Conservation (phyloP, 2,888 invertebrate genomes). For the Cephus rjabovi region DNA sequence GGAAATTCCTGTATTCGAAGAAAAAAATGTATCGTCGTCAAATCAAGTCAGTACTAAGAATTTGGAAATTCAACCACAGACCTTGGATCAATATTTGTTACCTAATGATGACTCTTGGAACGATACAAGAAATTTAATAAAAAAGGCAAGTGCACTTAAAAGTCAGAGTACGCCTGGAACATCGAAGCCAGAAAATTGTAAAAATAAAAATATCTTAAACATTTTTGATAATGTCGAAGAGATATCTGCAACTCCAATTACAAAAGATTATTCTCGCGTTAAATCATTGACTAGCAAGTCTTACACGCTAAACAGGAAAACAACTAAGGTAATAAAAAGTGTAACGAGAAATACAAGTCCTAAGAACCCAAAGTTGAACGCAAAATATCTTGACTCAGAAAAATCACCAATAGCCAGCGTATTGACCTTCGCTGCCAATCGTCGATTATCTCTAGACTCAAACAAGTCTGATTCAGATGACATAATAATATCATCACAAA, state of each 20-base stretch:
- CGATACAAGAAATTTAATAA: constrained; percentile 27
- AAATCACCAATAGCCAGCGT: constrained; percentile 42
- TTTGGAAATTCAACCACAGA: constrained; percentile 4
- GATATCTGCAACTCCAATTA: constrained; percentile 11
- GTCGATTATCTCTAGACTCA: constrained; percentile 43
- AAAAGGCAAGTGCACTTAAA: constrained; percentile 22
- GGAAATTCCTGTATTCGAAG: constrained; percentile 42
- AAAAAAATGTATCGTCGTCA: constrained; percentile 20
- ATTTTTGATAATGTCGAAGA: constrained; percentile 8
- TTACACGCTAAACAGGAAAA: constrained; percentile 9
- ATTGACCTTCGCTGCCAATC: constrained; percentile 29
- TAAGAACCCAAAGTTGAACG: constrained; percentile 29
- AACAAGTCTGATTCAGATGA: constrained; percentile 58
- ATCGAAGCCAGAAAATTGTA: neutral
- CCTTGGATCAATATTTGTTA: neutral
- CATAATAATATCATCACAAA: constrained; percentile 46
- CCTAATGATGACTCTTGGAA: constrained; percentile 49
- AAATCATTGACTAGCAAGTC: constrained; percentile 27
- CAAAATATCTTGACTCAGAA: constrained; percentile 20
- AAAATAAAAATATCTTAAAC: neutral
- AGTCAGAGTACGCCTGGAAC: constrained; percentile 13
- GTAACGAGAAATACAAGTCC: constrained; percentile 13
- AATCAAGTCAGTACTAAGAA: constrained; percentile 1
- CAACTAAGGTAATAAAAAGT: constrained; percentile 16
- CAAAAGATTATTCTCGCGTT: neutral